phyloP scores from a whole-genome alignment of 2,888 invertebrate genomes.

The Andrena chrysosceles region DNA sequence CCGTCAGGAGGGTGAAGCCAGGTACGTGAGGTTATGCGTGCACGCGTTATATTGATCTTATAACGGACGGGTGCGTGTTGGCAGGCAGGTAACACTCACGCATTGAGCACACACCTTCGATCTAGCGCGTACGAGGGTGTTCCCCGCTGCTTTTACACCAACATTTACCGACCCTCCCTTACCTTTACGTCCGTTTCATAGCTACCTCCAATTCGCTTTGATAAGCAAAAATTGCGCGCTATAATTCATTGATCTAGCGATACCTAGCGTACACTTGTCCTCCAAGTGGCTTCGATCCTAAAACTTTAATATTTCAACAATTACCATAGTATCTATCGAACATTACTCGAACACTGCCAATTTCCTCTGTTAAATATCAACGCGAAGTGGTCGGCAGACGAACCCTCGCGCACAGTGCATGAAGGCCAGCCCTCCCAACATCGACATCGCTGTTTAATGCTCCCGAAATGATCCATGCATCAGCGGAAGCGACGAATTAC shows the following conservation, averaged over 20 bases:
- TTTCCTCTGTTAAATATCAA: neutral
- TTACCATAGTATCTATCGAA: too few species aligned
- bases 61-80: constrained; percentile 75
- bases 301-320: neutral
- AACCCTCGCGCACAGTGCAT: neutral
- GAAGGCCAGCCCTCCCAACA: neutral
- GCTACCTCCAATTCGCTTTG: constrained; percentile 58
- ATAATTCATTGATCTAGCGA: constrained; percentile 58
- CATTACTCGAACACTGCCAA: too few species aligned
- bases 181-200: constrained; percentile 32
- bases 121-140: constrained; percentile 46
- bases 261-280: constrained; percentile 31
- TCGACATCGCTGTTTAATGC: constrained; percentile 27
- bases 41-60: constrained; percentile 80
- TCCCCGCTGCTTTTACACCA: constrained; percentile 36
- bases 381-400: neutral
- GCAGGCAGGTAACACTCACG: constrained; percentile 72
- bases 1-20: constrained; percentile 53
- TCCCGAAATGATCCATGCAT: constrained; percentile 28
- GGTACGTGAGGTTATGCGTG: constrained; percentile 76
- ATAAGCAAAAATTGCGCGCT: constrained; percentile 54
- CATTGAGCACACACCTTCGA: constrained; percentile 51
- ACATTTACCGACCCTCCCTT: constrained; percentile 52
- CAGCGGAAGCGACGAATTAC: constrained; percentile 25
- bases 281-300: neutral